Evolutionary conservation across 2,113 vertebrate species (phyloP).

Genomic region (Malaclemys terrapin): DNA sequence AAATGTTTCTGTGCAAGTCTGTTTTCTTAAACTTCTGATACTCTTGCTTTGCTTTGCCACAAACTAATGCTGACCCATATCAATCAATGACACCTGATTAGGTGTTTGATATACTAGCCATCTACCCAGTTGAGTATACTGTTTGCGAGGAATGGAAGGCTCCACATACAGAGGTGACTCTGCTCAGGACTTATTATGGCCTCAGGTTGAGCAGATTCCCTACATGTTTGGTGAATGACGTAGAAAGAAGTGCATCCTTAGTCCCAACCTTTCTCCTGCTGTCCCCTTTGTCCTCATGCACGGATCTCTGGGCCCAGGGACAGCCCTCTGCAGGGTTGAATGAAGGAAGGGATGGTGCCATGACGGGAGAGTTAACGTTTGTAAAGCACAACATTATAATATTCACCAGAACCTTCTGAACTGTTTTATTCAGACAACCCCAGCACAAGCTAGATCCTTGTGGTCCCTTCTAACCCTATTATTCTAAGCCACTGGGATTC

Average conservation of each 20-base stretch:
- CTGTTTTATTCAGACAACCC: not conserved
- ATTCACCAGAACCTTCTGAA: not conserved
- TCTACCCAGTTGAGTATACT: not conserved
- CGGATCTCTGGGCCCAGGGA: not conserved
- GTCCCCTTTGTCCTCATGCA: not conserved
- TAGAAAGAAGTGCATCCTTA: rapidly evolving
- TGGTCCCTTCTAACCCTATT: not conserved
- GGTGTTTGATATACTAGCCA: not conserved
- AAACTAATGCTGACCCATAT: not conserved
- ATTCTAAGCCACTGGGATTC: not conserved
- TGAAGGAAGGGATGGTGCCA: slow-evolving; percentile 1
- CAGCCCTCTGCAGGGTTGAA: not conserved
- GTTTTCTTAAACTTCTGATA: not conserved
- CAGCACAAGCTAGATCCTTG: not conserved
- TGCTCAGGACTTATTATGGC: rapidly evolving
- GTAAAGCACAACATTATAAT: slow-evolving; percentile 29
- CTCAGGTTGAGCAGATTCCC: not conserved
- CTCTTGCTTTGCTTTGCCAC: not conserved
- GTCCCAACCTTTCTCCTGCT: not conserved
- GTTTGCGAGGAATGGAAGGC: not conserved
- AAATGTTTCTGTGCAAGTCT: rapidly evolving
- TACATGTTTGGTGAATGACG: not conserved
- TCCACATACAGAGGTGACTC: not conserved
- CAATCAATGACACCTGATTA: not conserved
- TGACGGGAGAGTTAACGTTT: slow-evolving; percentile 6